Base-by-base conservation (phyloP, 2,888 invertebrate genomes). In the Drosophila hawaiiensis region DNA sequence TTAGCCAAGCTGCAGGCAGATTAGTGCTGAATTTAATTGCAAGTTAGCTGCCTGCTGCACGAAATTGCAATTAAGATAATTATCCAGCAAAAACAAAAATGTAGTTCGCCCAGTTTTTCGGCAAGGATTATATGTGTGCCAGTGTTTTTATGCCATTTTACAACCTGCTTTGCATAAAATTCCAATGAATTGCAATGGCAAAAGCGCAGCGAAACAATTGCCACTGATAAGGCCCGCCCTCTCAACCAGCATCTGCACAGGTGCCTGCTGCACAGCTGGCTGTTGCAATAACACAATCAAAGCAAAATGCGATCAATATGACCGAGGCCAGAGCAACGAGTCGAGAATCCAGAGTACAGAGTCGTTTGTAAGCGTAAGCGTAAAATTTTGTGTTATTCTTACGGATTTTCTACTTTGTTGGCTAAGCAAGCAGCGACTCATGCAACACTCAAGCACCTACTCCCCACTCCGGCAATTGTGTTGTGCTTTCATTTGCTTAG, bases 351-450 rank as follows among this genome's bases (percentile, higher is more conserved):
- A 10, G 9, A 47, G 22, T 16, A 47, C 7, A 4, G 41, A 41
- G 28, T 33, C 47, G 47, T 73, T 76, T 65, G 77, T 80, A 74
- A 83, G 62, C 81, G 78, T 73, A 73, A 78, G 79, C 86, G 77
- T 72, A 86, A 82, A 87, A 86, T 91, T 85, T 89, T 85, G 84
- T 92, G 91, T 92, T 91, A 91, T 92, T 92, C 86, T 91, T 88
- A 85, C 83, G 87, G 92, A 92, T 92, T 92, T 92, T 92, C 91
- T 89, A 91, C 92, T 92, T 91, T 92, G 91, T 83, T 89, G 91
- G 85, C 79, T 81, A 83, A 83, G 90, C 86, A 91, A 88, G 82
- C 90, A 89, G 54, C 55, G 62, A 60, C 69, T 62, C 28, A 16
- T 47, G 25, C 47, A 16, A 47, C 47, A 47, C 47, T 47, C 47